Conservation (phyloP, 2,797 vertebrate species). For the Peromyscus eremicus region DNA sequence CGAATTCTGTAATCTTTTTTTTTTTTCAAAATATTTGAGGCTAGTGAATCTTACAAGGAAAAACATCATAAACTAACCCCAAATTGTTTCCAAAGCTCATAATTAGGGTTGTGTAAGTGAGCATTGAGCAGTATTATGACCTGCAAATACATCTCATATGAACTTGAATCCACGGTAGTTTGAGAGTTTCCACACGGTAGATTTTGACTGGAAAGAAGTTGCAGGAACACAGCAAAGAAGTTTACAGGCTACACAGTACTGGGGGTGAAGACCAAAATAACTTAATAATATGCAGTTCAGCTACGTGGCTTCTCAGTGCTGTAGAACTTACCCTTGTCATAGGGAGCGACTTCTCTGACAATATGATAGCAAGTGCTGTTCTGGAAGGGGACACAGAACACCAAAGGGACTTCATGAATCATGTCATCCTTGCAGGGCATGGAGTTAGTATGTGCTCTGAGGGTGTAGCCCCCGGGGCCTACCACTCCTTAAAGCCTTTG, state of each 20-base stretch:
- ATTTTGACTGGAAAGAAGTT: neutral
- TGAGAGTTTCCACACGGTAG: constrained; percentile 3
- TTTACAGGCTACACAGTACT: neutral
- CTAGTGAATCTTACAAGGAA: constrained; percentile 16
- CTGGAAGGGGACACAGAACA: neutral
- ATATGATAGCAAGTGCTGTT: neutral
- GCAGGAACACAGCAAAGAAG: constrained; percentile 22
- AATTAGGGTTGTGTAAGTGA: constrained; percentile 26
- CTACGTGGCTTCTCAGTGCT: neutral
- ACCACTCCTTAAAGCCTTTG: neutral
- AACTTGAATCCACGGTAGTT: constrained; percentile 25
- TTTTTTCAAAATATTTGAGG: constrained; percentile 51
- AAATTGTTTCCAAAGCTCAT: neutral
- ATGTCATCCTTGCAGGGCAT: accelerated
- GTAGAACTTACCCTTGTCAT: neutral
- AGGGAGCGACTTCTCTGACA: neutral
- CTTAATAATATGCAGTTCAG: neutral
- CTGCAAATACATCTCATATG: neutral
- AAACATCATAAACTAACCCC: constrained; percentile 22
- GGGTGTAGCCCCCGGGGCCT: accelerated
- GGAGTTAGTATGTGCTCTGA: neutral
- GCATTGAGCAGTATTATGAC: constrained; percentile 9
- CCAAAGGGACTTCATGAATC: neutral
- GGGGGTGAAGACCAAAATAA: neutral
- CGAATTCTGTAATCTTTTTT: constrained; percentile 75